These are phyloP conservation scores for Paracyclopina nana DNA, from an alignment of 1,140 invertebrate species.

Conservation along the genomic window DNA sequence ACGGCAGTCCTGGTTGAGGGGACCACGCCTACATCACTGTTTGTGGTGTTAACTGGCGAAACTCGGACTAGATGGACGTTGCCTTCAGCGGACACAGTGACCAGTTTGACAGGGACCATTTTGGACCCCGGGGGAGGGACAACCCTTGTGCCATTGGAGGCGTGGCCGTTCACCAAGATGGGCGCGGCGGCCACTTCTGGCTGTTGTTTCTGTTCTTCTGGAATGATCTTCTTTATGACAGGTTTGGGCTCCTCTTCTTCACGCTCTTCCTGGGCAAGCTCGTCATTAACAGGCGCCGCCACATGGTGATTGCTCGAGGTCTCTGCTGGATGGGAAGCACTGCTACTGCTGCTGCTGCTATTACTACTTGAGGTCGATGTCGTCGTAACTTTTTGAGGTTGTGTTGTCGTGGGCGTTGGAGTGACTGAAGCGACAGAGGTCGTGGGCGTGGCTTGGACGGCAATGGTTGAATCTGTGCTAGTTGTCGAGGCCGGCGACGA, in stretches of 20 bases:
- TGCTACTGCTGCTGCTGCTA: neutral
- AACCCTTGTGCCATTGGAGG: neutral
- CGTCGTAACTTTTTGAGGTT: slow-evolving; percentile 15
- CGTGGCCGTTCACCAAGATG: neutral
- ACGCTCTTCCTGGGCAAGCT: neutral
- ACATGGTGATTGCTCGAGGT: too few species aligned
- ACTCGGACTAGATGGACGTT: slow-evolving; percentile 10
- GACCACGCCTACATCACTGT: neutral
- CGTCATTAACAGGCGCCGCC: too few species aligned
- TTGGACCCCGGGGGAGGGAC: slow-evolving; percentile 22
- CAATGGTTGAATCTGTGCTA: neutral
- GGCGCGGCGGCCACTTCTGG: too few species aligned
- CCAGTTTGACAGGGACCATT: slow-evolving; percentile 26
- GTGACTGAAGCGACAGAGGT: neutral
- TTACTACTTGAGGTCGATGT: slow-evolving; percentile 3
- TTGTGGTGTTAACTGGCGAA: slow-evolving; percentile 11
- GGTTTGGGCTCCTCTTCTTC: neutral
- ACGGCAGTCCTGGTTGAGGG: slow-evolving; percentile 1
- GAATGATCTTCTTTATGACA: neutral
- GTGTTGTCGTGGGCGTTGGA: slow-evolving; percentile 4
- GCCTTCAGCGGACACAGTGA: slow-evolving; percentile 22
- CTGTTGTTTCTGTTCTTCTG: too few species aligned
- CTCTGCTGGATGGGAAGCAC: too few species aligned
- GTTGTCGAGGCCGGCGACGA: neutral
- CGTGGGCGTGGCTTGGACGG: neutral